Evolutionary conservation across 2,888 invertebrate species (phyloP).

Genomic region (Uloborus plumipes): DNA sequence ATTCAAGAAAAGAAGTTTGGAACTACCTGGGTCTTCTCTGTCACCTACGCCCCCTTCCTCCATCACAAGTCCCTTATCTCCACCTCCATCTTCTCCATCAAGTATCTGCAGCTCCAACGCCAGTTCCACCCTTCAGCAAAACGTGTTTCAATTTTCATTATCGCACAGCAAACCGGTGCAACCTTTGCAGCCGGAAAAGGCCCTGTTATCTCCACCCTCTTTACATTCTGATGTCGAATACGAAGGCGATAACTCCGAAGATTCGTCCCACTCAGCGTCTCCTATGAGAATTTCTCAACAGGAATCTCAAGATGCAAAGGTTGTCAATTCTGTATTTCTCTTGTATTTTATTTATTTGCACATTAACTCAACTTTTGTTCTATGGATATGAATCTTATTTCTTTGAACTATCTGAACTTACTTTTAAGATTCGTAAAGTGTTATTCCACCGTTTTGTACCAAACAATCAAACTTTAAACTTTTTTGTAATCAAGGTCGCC

Average conservation of each 20-base stretch:
- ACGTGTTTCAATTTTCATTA: constrained; percentile 63
- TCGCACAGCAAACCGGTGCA: constrained; percentile 68
- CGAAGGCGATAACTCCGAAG: constrained; percentile 53
- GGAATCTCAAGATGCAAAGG: constrained; percentile 29
- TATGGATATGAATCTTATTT: no score
- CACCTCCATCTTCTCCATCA: constrained; percentile 60
- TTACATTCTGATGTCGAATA: constrained; percentile 48
- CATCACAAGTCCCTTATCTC: constrained; percentile 52
- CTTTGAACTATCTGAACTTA: no score
- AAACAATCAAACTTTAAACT: no score
- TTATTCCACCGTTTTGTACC: no score
- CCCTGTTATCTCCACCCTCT: constrained; percentile 59
- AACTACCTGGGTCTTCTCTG: constrained; percentile 73
- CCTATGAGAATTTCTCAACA: constrained; percentile 28
- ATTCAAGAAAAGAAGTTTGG: constrained; percentile 80
- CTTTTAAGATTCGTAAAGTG: no score
- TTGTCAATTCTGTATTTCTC: neutral
- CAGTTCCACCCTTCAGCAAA: constrained; percentile 52
- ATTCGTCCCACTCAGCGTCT: constrained; percentile 51
- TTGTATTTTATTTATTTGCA: neutral
- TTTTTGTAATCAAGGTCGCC: no score
- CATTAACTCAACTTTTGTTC: no score
- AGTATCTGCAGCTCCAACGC: constrained; percentile 54
- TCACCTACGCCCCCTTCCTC: constrained; percentile 71
- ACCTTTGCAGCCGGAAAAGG: constrained; percentile 63